These are phyloP conservation scores for Silvanus unidentatus DNA, from an alignment of 2,888 invertebrate genomes.

Conservation along the genomic window DNA sequence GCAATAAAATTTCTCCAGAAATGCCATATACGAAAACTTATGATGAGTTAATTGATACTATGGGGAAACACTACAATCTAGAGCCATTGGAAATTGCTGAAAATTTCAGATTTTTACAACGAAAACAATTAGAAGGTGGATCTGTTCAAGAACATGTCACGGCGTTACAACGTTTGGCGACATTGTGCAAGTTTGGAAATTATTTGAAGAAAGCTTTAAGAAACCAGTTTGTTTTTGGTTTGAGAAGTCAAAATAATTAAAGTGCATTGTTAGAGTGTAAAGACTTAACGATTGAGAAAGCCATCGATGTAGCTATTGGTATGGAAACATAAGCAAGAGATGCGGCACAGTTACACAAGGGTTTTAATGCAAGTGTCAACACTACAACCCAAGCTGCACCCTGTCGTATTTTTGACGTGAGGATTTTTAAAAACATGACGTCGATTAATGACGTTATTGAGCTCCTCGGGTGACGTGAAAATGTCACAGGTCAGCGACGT, in stretches of 20 bases:
- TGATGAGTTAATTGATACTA: conserved; percentile 5
- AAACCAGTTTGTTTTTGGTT: conserved; percentile 28
- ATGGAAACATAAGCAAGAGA: conserved; percentile 22
- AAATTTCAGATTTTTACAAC: conserved; percentile 23
- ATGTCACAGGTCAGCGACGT: too few relatives aligned
- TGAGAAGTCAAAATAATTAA: conserved; percentile 22
- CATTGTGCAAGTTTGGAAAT: conserved; percentile 22
- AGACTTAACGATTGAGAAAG: conserved; percentile 20
- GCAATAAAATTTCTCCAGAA: conserved; percentile 16
- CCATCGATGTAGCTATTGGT: conserved; percentile 23
- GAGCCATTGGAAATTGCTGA: conserved; percentile 21
- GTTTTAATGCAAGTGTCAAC: background rate
- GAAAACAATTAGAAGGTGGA: conserved; percentile 23
- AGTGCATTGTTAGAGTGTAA: conserved; percentile 23
- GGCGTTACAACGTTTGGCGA: conserved; percentile 18
- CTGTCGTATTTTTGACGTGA: too few relatives aligned
- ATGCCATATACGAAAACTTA: conserved; percentile 5
- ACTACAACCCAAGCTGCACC: too few relatives aligned
- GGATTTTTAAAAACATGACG: too few relatives aligned
- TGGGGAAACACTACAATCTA: conserved; percentile 14
- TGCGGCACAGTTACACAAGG: conserved; percentile 20
- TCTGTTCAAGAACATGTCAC: conserved; percentile 18
- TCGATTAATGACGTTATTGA: too few relatives aligned
- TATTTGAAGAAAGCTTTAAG: conserved; percentile 26
- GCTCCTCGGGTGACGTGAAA: too few relatives aligned